Conservation (phyloP, 2,888 invertebrate genomes). For the Scaptomyza caliginosa region DNA sequence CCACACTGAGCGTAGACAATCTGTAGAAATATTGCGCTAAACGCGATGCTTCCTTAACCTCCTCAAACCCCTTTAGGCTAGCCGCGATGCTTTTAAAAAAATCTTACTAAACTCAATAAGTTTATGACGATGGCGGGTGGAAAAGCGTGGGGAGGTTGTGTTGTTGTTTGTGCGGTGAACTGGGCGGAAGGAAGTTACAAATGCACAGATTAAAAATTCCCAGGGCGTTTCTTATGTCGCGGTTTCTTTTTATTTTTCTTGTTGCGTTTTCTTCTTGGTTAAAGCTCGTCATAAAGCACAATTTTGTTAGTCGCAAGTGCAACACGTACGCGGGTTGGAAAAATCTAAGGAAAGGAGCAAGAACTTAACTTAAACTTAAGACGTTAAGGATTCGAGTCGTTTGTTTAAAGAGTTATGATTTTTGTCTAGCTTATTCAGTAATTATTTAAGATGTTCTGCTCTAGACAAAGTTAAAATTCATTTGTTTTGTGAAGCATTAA, state of each 20-base stretch:
- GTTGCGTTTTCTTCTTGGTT: conserved; percentile 31
- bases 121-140: conserved; percentile 38
- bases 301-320: conserved; percentile 52
- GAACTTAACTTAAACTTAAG: conserved; percentile 18
- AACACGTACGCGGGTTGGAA: conserved; percentile 50
- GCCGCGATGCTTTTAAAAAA: conserved; percentile 61
- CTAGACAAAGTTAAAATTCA: no score
- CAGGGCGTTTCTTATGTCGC: conserved; percentile 54
- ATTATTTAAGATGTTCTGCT: no score
- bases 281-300: conserved; percentile 17
- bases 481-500: no score
- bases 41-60: conserved; percentile 1
- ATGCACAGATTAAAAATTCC: conserved; percentile 67
- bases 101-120: conserved; percentile 65
- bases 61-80: conserved; percentile 5
- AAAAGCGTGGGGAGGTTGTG: not conserved
- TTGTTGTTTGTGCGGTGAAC: conserved; percentile 33
- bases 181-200: conserved; percentile 67
- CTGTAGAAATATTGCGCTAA: conserved; percentile 37
- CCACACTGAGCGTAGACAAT: conserved; percentile 41
- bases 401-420: not conserved
- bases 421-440: no score
- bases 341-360: conserved; percentile 12
- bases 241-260: conserved; percentile 37
- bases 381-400: not conserved